Base-by-base conservation (phyloP, 2,888 invertebrate genomes). In the Eueremaeus valkanovi region DNA sequence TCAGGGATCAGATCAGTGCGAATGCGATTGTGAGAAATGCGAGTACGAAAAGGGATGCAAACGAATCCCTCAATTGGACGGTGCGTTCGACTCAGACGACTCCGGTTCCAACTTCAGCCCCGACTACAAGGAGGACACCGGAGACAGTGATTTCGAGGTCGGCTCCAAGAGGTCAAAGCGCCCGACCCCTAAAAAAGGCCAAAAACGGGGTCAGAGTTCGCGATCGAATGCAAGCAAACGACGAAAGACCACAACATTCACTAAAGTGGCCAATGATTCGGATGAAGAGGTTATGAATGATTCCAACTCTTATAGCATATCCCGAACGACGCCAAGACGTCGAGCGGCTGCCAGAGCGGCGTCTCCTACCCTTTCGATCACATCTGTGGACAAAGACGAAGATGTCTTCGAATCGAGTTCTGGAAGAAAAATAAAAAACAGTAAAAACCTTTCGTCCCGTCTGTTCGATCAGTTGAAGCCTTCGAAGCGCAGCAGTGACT, bases 1-100 rank as follows among this genome's bases (percentile, higher is more conserved):
- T 51, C 72, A n/a, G 13, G 42, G 72, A n/a, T 72, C 72, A 31
- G 49, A 72, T 31, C 72, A 72, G 31, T 72, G 72, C 33, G 72
- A 72, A 51, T 72, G 72, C 24, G 72, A 72, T 72, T 72, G 72
- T 18, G 49, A 72, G 5, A 72, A 21, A 45, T 72, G 72, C 45
- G 72, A 51, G n/a, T 66, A 33, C 11, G 66, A 66, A 36, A 66
- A 40, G 21, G n/a, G n/a, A n/a, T 66, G 40, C 21, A 72, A 45
- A 24, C 18, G 29, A 31, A 72, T 72, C 11, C 72, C 72, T 21
- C 72, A 72, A 72, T 6, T 72, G 18, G 72, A 72, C 36, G 72
- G 72, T 5, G 45, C 45, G 16, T 45, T 49, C n/a, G 72, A 72
- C 21, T 29, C 29, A n/a, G 45, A 45, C 13, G 70, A 36, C 36